Evolutionary conservation across 1,140 invertebrate genomes (phyloP), one percentile per base, ranked within the genome.

Genomic region (Tetraneura akinire): DNA sequence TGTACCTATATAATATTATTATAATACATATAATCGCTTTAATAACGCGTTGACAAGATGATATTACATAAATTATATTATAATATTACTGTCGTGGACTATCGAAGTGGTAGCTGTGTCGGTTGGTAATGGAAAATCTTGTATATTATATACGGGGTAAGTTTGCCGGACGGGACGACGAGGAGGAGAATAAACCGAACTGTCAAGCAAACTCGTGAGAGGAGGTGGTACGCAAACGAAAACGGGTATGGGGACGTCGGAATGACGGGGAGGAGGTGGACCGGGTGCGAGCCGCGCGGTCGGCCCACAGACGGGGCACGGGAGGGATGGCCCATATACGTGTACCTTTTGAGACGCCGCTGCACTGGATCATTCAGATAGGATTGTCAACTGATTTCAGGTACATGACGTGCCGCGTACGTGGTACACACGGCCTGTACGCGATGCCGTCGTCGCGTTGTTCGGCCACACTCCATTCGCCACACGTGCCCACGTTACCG

Each of bases 351-450:
- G 74, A 60, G 74, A 78, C 74, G 18, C 55, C 74, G 51, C 74
- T 78, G 74, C 51, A n/a, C 32, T 78, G 74, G 74, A 60, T 62
- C 74, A 78, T 78, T 78, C 74, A 78, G 23, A 78, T 78, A 45
- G 74, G 74, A 78, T 78, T 78, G 74, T 78, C 74, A 78, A 78
- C 74, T 78, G 74, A 78, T 78, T 62, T 78, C 74, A 78, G 74
- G 74, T 78, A 78, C 74, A 78, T 78, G 55, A 62, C 74, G 55
- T 47, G 74, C 74, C 55, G 74, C 74, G 55, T 78, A 78, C 74
- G 74, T 60, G 55, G 53, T 60, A 78, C 51, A 62, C 74, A 78
- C 74, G 74, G 74, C 21, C 53, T 32, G 55, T 76, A 57, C 71
- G 74, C 21, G 55, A 62, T 23, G 23, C 37, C 53, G 51, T 45